phyloP scores from a whole-genome alignment of 2,113 vertebrate species.

The Pipa parva region DNA sequence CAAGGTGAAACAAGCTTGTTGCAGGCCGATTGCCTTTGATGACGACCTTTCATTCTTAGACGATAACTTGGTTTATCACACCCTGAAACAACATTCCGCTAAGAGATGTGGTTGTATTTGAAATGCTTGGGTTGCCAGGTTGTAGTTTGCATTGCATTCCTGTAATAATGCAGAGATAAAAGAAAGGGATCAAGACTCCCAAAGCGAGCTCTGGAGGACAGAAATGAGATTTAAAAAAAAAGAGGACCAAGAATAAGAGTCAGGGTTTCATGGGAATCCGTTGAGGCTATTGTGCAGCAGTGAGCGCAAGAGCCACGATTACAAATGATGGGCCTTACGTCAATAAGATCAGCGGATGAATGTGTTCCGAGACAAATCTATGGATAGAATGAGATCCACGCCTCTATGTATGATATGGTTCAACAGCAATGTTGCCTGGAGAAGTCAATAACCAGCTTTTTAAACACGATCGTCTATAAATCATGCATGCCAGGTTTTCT shows the following conservation, averaged over 20 bases:
- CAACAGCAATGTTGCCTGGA: constrained; percentile 44
- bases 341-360: constrained; percentile 36
- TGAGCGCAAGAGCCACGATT: constrained; percentile 33
- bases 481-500: constrained; percentile 31
- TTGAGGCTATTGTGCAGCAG: constrained; percentile 28
- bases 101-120: constrained; percentile 91
- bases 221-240: constrained; percentile 46
- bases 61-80: constrained; percentile 90
- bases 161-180: constrained; percentile 50
- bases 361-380: constrained; percentile 53
- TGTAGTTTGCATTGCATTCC: constrained; percentile 62
- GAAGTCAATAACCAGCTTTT: constrained; percentile 54
- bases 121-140: constrained; percentile 52
- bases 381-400: constrained; percentile 42
- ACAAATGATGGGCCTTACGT: constrained; percentile 43
- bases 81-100: constrained; percentile 94
- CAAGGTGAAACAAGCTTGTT: constrained; percentile 83
- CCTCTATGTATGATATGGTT: constrained; percentile 50
- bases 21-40: constrained; percentile 88
- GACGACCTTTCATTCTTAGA: constrained; percentile 95
- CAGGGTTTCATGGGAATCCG: constrained; percentile 50
- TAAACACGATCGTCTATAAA: constrained; percentile 56
- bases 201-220: constrained; percentile 52
- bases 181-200: constrained; percentile 70
- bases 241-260: constrained; percentile 68